Evolutionary conservation across 1,140 invertebrate species (phyloP).

Genomic region (Drosophila mayri): DNA sequence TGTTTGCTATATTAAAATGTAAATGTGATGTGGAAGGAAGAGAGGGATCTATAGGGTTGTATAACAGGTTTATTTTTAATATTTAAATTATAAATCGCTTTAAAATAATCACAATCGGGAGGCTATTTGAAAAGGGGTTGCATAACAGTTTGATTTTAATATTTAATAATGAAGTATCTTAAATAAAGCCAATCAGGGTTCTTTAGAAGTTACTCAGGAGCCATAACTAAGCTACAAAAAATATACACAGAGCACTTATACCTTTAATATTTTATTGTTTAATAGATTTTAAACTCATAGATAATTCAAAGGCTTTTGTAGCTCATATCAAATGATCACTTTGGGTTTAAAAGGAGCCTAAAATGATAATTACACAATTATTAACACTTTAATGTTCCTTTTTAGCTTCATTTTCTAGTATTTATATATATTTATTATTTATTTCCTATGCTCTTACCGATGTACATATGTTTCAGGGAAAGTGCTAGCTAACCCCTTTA

Average conservation of each 20-base stretch:
- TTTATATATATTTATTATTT: neutral
- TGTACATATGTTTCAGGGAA: no score
- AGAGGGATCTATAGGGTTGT: neutral
- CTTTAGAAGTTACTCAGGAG: neutral
- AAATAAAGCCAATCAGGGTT: neutral
- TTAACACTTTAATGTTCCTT: neutral
- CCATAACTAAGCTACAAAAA: no score
- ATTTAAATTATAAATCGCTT: neutral
- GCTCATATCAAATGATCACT: neutral
- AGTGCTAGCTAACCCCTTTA: neutral
- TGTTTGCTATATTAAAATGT: neutral
- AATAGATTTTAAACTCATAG: no score
- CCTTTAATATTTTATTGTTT: no score
- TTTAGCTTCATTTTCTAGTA: neutral
- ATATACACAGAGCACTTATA: no score
- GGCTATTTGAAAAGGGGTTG: neutral
- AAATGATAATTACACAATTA: neutral
- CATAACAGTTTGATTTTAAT: neutral
- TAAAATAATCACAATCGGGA: neutral
- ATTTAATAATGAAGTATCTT: neutral
- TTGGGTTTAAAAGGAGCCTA: neutral
- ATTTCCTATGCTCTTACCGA: neutral
- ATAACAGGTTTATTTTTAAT: neutral
- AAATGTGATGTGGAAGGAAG: neutral
- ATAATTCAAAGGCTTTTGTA: rapidly evolving